Evolutionary conservation across 2,888 invertebrate genomes (phyloP).

Genomic region (Torymus auratus): DNA sequence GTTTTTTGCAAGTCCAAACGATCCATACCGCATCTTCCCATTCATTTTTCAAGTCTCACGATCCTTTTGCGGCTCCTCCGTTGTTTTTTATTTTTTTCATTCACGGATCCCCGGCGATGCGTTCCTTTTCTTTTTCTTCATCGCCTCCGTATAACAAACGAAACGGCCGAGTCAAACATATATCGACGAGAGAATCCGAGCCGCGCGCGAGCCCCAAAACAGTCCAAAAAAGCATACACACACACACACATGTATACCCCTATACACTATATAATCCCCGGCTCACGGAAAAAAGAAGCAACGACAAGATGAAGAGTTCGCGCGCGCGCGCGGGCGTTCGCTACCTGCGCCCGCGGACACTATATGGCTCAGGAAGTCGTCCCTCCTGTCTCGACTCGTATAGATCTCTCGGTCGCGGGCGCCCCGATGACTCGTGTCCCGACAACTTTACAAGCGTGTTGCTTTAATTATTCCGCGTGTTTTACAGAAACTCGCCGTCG

Average conservation of each 20-base stretch:
- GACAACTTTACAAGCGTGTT: conserved; percentile 59
- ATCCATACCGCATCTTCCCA: no score
- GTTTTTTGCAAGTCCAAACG: no score
- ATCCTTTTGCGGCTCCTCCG: no score
- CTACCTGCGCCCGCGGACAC: conserved; percentile 43
- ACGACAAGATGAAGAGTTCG: conserved; percentile 39
- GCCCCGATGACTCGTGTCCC: conserved; percentile 24
- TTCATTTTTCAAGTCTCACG: no score
- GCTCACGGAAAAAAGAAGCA: background rate
- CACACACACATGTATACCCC: background rate
- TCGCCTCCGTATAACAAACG: background rate
- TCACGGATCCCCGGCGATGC: background rate
- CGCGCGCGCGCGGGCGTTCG: conserved; percentile 22
- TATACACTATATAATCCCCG: background rate
- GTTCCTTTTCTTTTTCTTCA: background rate
- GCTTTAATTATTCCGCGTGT: conserved; percentile 59
- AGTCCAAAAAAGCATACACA: background rate
- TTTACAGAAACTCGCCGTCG: conserved; percentile 55
- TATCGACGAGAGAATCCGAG: conserved; percentile 13
- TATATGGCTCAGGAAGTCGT: conserved; percentile 47
- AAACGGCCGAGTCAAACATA: conserved; percentile 12
- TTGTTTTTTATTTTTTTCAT: background rate
- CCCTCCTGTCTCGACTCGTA: conserved; percentile 34
- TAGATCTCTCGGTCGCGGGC: conserved; percentile 20
- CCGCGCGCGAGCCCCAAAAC: background rate